Conservation (phyloP, 2,888 invertebrate species). For the Neuroscelio doddi region DNA sequence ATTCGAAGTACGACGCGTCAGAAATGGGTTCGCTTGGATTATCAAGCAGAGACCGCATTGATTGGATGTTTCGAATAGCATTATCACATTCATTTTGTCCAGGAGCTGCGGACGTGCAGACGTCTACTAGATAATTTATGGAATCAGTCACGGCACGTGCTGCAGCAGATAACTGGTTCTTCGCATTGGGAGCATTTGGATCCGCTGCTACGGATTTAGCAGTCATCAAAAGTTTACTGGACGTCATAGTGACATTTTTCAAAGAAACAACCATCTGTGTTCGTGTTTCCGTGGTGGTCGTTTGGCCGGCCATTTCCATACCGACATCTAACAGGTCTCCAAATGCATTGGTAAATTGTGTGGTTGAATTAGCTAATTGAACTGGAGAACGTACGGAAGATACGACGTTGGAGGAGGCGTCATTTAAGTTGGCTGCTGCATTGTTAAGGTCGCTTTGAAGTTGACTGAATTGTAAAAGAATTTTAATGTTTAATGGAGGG, state of each 20-base stretch:
- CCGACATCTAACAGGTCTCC: constrained; percentile 84
- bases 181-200: constrained; percentile 90
- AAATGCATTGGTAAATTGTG: constrained; percentile 85
- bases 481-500: no score
- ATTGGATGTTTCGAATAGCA: constrained; percentile 92
- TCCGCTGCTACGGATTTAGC: constrained; percentile 94
- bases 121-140: constrained; percentile 91
- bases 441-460: constrained; percentile 89
- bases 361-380: constrained; percentile 82
- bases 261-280: constrained; percentile 89
- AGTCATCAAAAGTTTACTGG: constrained; percentile 87
- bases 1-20: constrained; percentile 93
- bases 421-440: constrained; percentile 88
- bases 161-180: constrained; percentile 90
- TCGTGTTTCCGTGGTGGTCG: constrained; percentile 80
- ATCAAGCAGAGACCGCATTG: constrained; percentile 86
- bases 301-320: constrained; percentile 90
- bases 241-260: constrained; percentile 89
- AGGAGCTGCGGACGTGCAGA: constrained; percentile 91
- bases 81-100: constrained; percentile 98
- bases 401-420: constrained; percentile 88
- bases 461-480: constrained; percentile 79
- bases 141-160: constrained; percentile 93
- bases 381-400: constrained; percentile 82
- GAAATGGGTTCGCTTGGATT: constrained; percentile 91